These are phyloP conservation scores for Danionella dracula DNA, from an alignment of 2,797 vertebrate species.

Conservation along the genomic window DNA sequence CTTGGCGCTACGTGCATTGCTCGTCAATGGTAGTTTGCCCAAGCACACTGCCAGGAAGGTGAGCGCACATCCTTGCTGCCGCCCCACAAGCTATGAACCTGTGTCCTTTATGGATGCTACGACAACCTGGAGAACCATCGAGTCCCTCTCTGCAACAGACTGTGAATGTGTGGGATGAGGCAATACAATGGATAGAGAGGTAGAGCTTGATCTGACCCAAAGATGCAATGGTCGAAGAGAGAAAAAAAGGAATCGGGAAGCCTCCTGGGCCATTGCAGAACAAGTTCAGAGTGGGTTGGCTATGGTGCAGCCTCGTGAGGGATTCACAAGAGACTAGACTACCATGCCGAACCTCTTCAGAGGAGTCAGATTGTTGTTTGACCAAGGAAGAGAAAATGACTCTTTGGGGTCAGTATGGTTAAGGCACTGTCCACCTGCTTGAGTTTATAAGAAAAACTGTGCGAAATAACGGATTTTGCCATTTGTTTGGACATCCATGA, in stretches of 20 bases:
- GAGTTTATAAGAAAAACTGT: constrained; percentile 13
- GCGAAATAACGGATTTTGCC: constrained; percentile 24
- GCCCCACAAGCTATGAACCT: constrained; percentile 81
- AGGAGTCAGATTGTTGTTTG: not conserved
- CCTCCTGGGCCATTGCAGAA: constrained; percentile 2
- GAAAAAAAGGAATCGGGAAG: not conserved
- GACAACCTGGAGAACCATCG: constrained; percentile 85
- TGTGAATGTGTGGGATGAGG: constrained; percentile 88
- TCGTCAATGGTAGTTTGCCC: constrained; percentile 71
- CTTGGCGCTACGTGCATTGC: constrained; percentile 75
- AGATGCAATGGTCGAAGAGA: not conserved
- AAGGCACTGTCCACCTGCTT: constrained; percentile 3
- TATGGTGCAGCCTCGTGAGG: not conserved
- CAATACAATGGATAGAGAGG: not conserved
- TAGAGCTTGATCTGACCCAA: not conserved
- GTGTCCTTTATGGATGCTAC: constrained; percentile 91
- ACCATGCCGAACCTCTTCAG: not conserved
- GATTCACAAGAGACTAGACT: constrained; percentile 5
- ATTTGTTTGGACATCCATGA: constrained; percentile 19
- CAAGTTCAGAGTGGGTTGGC: not conserved
- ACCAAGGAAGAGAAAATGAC: not conserved
- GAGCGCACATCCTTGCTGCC: constrained; percentile 85
- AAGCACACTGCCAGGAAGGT: constrained; percentile 63
- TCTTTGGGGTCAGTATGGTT: not conserved
- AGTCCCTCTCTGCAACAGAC: constrained; percentile 82